These are phyloP conservation scores for Nemotelus pantherinus DNA, from an alignment of 2,888 invertebrate genomes.

Conservation along the genomic window DNA sequence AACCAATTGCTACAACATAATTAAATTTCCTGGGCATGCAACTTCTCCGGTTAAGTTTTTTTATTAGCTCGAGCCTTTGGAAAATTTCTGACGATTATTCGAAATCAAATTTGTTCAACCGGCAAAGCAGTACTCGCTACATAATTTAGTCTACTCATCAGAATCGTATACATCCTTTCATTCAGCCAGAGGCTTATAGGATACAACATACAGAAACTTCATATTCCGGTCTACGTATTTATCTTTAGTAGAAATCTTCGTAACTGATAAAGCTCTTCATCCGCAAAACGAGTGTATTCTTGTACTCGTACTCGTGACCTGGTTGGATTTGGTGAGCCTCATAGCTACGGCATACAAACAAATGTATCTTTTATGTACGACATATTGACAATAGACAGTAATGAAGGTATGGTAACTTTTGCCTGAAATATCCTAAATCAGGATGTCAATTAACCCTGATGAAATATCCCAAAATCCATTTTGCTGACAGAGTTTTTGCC, in stretches of 20 bases:
- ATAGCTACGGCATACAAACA: neutral
- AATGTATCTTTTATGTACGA: neutral
- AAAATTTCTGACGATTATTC: no score
- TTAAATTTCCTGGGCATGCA: no score
- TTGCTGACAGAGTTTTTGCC: constrained; percentile 25
- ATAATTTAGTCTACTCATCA: constrained; percentile 8
- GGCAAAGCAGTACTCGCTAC: neutral
- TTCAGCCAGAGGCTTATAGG: neutral
- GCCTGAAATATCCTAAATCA: constrained; percentile 37
- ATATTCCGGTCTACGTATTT: constrained; percentile 7
- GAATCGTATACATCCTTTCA: neutral
- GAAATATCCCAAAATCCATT: constrained; percentile 20
- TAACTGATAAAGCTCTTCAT: no score
- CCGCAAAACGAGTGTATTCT: no score
- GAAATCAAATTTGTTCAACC: no score
- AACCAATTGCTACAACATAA: no score
- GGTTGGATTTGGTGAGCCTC: neutral
- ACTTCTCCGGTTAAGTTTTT: no score
- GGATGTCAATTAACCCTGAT: constrained; percentile 38
- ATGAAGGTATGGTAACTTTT: constrained; percentile 37
- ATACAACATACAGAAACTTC: neutral
- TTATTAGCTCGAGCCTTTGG: no score
- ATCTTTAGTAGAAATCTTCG: neutral
- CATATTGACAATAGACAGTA: constrained; percentile 34
- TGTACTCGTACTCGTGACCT: neutral